These are phyloP conservation scores for Cataglyphis livida DNA, from an alignment of 2,888 invertebrate species.

Conservation along the genomic window DNA sequence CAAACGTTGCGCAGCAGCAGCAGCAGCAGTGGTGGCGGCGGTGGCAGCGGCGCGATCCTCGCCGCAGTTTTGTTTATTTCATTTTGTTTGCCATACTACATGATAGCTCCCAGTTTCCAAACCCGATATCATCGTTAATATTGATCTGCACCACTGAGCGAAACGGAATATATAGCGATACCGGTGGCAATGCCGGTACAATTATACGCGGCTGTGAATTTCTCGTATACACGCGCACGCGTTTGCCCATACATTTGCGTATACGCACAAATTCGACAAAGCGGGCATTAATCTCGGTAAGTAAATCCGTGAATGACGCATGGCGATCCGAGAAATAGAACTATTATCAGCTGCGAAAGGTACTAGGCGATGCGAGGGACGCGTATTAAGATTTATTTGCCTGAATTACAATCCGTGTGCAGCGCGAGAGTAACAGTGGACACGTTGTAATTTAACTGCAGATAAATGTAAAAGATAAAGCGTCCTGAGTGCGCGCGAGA, in stretches of 20 bases:
- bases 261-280: constrained; percentile 49
- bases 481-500: not conserved
- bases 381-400: constrained; percentile 58
- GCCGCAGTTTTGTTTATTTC: constrained; percentile 74
- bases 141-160: constrained; percentile 65
- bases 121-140: constrained; percentile 75
- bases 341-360: constrained; percentile 57
- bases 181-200: constrained; percentile 60
- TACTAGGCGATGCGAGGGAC: constrained; percentile 26
- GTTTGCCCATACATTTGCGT: constrained; percentile 9
- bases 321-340: constrained; percentile 63
- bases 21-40: constrained; percentile 10
- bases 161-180: constrained; percentile 64
- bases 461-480: constrained; percentile 47
- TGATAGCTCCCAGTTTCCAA: constrained; percentile 64
- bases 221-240: constrained; percentile 19
- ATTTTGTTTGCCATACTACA: constrained; percentile 73
- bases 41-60: constrained; percentile 23
- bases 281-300: constrained; percentile 66
- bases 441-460: constrained; percentile 34
- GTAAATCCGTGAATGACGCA: constrained; percentile 68
- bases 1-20: constrained; percentile 57
- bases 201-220: constrained; percentile 60
- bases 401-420: constrained; percentile 29
- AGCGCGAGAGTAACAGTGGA: constrained; percentile 41